Evolutionary conservation across 2,113 vertebrate species (phyloP), one percentile per base, ranked within the genome.

Genomic region (Tangachromis dhanisi): DNA sequence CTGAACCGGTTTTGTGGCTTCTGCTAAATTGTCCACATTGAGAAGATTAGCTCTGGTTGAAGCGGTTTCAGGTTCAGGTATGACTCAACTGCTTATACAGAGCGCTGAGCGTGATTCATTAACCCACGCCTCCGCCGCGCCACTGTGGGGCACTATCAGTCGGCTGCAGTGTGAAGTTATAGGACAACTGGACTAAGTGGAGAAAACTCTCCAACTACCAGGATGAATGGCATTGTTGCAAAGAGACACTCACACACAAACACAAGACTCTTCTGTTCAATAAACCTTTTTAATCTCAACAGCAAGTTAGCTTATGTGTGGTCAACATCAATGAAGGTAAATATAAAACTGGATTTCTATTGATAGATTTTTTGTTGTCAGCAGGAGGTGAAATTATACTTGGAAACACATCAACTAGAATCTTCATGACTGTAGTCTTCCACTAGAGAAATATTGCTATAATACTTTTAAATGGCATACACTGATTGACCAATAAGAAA

Each of bases 391-490:
- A 93, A 95, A 95, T 95, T 92, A 95, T 94, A 96, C 90, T 95
- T 89, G 84, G 95, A 95, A 93, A 95, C 95, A 96, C 92, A 87
- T 95, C 95, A 92, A 96, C 96, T 96, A 96, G 89, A 95, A 91
- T 95, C 92, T 92, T 90, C 82, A 94, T 94, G 91, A 96, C 90
- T 93, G 96, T 88, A 94, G 90, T 96, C 90, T 95, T 95, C 88
- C 95, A 91, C 96, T 95, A 95, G 86, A 95, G 96, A 96, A 97
- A 97, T 99, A 98, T 99, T 99, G 98, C 98, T 99, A 96, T 97
- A 97, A 98, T 98, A 98, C 97, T 97, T 97, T 92, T 93, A 95
- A 95, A 96, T 95, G 95, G 97, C 96, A 92, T 96, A 96, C 96
- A 96, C 93, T 93, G 96, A 96, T 95, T 91, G 91, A 96, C 93